phyloP scores from a whole-genome alignment of 2,113 vertebrate species.

The Pseudopodoces humilis region DNA sequence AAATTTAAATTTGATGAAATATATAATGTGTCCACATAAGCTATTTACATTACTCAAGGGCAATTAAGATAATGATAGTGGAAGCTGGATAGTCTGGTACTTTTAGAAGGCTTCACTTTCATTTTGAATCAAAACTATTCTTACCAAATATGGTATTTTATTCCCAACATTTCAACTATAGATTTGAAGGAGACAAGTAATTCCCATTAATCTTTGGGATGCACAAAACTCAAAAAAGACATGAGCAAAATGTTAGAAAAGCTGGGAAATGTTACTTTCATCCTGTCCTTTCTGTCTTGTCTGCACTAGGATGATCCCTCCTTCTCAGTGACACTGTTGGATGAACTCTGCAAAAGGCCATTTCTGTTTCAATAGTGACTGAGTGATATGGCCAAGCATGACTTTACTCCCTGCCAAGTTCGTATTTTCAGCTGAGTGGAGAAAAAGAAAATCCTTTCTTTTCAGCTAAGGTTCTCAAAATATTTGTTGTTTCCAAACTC shows the following conservation, averaged over 20 bases:
- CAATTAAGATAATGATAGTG: neutral
- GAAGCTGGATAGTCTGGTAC: neutral
- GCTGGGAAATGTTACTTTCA: neutral
- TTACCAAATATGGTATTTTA: neutral
- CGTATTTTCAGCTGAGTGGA: neutral
- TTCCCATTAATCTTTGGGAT: neutral
- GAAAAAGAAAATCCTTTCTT: constrained; percentile 15
- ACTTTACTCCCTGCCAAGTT: neutral
- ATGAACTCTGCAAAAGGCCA: constrained; percentile 15
- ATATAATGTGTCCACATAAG: neutral
- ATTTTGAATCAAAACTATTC: neutral
- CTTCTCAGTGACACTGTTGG: neutral
- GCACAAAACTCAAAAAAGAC: neutral
- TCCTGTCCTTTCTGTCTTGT: neutral
- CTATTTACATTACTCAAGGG: neutral
- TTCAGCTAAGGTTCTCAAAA: constrained; percentile 2
- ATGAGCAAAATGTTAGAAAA: neutral
- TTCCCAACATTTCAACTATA: neutral
- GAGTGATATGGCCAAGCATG: neutral
- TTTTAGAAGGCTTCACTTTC: neutral
- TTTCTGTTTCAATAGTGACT: neutral
- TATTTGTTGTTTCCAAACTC: constrained; percentile 23
- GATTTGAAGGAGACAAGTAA: neutral
- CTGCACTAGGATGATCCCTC: neutral
- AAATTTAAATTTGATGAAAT: neutral